These are phyloP conservation scores for Agriopis aurantiaria DNA, from an alignment of 2,888 invertebrate genomes.

Conservation along the genomic window DNA sequence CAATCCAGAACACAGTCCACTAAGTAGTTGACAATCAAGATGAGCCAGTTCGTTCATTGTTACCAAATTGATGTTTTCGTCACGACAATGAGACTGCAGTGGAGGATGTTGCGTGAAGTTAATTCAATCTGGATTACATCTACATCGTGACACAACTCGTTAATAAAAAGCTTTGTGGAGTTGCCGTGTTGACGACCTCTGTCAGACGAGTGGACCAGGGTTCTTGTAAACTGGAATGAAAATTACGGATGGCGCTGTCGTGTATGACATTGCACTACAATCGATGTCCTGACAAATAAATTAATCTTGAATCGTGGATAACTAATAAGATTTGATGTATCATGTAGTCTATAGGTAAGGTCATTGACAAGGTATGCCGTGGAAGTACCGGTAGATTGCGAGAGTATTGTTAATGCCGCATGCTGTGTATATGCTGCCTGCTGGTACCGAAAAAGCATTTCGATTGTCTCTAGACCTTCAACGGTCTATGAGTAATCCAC, in stretches of 20 bases:
- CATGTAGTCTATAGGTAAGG: too few species aligned
- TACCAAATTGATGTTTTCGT: conserved; percentile 27
- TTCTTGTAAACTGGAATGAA: conserved; percentile 4
- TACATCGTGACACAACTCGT: conserved; percentile 19
- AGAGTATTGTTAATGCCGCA: too few species aligned
- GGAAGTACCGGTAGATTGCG: too few species aligned
- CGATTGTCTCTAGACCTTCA: too few species aligned
- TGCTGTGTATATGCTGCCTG: too few species aligned
- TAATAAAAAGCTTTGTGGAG: conserved; percentile 13
- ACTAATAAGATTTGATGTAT: too few species aligned
- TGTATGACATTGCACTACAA: conserved; percentile 1
- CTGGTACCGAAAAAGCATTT: too few species aligned
- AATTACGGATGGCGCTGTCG: neutral
- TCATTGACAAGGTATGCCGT: too few species aligned
- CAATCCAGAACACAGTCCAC: neutral
- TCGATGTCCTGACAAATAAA: neutral
- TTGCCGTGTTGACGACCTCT: conserved; percentile 22
- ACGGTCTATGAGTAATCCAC: too few species aligned
- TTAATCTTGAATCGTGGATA: too few species aligned
- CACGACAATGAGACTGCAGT: conserved; percentile 22
- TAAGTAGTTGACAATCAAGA: conserved; percentile 27
- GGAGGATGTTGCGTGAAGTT: conserved; percentile 29
- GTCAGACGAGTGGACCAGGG: neutral
- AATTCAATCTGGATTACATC: conserved; percentile 23
- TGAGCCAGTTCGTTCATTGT: conserved; percentile 19